Conservation (phyloP, 2,888 invertebrate species). For the Hedychridium roseum region DNA sequence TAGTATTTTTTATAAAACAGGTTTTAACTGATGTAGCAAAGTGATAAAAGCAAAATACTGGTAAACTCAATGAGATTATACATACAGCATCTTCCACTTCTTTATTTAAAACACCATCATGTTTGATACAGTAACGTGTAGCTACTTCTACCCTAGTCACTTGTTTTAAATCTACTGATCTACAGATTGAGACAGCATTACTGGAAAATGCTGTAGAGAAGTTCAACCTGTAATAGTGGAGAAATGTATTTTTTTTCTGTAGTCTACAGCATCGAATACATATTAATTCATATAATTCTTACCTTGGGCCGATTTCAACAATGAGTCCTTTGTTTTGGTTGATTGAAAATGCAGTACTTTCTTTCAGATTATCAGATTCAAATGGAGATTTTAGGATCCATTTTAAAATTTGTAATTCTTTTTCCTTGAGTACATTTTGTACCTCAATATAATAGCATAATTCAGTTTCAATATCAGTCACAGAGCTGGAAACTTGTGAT, state of each 20-base stretch:
- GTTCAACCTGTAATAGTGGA: constrained; percentile 73
- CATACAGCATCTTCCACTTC: constrained; percentile 49
- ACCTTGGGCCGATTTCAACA: constrained; percentile 92
- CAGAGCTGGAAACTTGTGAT: constrained; percentile 36
- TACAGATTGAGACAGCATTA: constrained; percentile 94
- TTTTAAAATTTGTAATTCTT: constrained; percentile 72
- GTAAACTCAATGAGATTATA: constrained; percentile 12
- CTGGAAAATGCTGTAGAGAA: constrained; percentile 96
- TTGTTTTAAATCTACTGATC: constrained; percentile 79
- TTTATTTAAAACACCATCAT: constrained; percentile 46
- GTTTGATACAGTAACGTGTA: constrained; percentile 70
- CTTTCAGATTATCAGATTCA: constrained; percentile 68
- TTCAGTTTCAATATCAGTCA: constrained; percentile 74
- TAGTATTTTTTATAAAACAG: neutral
- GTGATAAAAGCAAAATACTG: neutral
- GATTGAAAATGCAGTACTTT: constrained; percentile 58
- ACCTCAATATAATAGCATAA: constrained; percentile 79
- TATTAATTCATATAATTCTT: constrained; percentile 26
- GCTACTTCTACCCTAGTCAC: constrained; percentile 85
- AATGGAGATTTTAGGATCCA: constrained; percentile 84
- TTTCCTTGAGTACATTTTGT: constrained; percentile 66
- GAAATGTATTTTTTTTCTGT: constrained; percentile 5
- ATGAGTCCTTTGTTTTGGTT: constrained; percentile 65
- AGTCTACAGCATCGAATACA: neutral
- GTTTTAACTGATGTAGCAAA: constrained; percentile 1